These are phyloP conservation scores for Guaruba guarouba DNA, from an alignment of 2,113 vertebrate species.

Conservation along the genomic window DNA sequence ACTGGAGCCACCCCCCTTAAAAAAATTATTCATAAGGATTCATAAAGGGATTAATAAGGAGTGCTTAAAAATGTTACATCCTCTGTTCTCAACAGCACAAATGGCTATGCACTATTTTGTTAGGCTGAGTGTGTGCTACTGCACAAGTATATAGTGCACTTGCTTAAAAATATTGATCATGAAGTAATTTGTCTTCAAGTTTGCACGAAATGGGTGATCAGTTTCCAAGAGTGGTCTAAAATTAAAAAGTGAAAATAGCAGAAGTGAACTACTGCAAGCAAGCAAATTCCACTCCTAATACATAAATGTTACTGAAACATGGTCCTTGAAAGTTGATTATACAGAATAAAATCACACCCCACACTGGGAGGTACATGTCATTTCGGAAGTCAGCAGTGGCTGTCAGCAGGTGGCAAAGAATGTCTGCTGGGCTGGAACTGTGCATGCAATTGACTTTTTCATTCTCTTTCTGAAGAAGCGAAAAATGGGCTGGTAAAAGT, in stretches of 20 bases:
- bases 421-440: not conserved
- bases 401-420: not conserved
- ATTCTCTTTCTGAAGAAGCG: not conserved
- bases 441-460: not conserved
- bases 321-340: not conserved
- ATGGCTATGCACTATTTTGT: not conserved
- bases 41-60: not conserved
- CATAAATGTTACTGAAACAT: not conserved
- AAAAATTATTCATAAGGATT: not conserved
- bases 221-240: not conserved
- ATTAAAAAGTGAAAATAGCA: not conserved
- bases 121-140: not conserved
- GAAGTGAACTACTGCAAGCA: not conserved
- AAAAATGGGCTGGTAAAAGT: not conserved
- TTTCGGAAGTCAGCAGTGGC: not conserved
- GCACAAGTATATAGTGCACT: not conserved
- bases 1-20: not conserved
- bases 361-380: fast-evolving
- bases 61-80: not conserved
- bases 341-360: not conserved
- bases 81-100: not conserved
- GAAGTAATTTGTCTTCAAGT: not conserved
- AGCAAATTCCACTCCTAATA: not conserved
- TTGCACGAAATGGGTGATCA: not conserved
- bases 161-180: not conserved